A percentile compares a stretch with the other conserved stretches of the same genome.
Evolutionary conservation across 1,140 invertebrate genomes (phyloP).

Genomic region (Tetragonula clypearis): DNA sequence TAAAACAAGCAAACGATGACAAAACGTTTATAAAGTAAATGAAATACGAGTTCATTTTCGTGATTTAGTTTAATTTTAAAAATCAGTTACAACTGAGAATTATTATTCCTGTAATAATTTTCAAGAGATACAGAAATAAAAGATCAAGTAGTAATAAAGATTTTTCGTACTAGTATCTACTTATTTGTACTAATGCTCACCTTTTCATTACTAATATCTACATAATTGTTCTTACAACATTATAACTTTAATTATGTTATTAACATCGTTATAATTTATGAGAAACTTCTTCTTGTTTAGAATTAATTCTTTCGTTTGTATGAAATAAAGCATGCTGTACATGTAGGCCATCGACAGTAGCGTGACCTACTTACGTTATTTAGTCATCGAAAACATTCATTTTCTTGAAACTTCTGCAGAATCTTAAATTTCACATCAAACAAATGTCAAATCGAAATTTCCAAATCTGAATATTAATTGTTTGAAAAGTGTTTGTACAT

Average conservation of each 20-base stretch:
- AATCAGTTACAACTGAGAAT: not conserved
- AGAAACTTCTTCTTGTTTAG: no score
- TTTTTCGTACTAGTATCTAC: not conserved
- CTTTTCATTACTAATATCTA: not conserved
- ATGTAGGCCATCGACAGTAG: not conserved
- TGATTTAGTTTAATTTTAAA: not conserved
- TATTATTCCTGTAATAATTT: not conserved
- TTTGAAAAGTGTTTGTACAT: not conserved
- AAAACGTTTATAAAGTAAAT: not conserved
- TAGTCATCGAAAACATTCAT: not conserved
- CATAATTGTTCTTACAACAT: not conserved
- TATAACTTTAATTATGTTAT: not conserved
- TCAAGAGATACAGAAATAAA: not conserved
- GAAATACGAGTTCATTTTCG: not conserved
- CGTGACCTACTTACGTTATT: slow-evolving; percentile 1
- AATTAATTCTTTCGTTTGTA: not conserved
- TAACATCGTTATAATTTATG: not conserved
- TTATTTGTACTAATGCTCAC: not conserved
- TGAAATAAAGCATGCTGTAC: not conserved
- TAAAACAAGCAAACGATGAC: no score
- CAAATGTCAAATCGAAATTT: no score
- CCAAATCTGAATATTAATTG: not conserved
- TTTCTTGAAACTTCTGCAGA: no score
- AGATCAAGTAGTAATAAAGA: not conserved
- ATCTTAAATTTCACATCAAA: not conserved